phyloP scores from a whole-genome alignment of 2,888 invertebrate genomes.

The Carabus problematicus region DNA sequence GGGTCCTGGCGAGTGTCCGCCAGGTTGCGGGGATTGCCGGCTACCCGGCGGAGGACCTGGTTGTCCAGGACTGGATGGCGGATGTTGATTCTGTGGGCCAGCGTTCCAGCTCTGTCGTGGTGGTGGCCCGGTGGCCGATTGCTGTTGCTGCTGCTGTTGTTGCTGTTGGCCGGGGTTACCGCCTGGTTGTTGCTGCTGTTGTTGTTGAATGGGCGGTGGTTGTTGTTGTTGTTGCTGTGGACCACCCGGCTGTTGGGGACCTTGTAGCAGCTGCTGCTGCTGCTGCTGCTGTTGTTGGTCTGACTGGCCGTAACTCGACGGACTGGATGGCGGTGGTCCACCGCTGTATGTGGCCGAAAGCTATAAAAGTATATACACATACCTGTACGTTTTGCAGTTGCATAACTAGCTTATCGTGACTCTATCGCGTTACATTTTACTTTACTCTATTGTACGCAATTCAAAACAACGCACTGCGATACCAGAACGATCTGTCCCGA shows the following conservation, averaged over 20 bases:
- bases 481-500: not conserved
- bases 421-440: not conserved
- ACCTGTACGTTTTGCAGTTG: not conserved
- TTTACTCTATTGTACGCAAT: not conserved
- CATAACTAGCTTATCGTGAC: not conserved
- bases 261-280: not conserved
- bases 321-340: conserved; percentile 53
- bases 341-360: conserved; percentile 57
- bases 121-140: conserved; percentile 15
- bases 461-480: not conserved
- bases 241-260: no score
- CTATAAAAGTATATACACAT: conserved; percentile 49
- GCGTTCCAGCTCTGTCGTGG: conserved; percentile 53
- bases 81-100: conserved; percentile 55
- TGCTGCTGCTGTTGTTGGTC: conserved; percentile 4
- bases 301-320: conserved; percentile 53
- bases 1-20: conserved; percentile 61
- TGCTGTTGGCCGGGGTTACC: conserved; percentile 8
- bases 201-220: not conserved
- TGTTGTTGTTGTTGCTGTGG: not conserved
- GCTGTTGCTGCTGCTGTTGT: conserved; percentile 1
- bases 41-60: conserved; percentile 52
- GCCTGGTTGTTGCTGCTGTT: conserved; percentile 10
- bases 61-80: conserved; percentile 54
- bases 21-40: conserved; percentile 58